Evolutionary conservation across 1,140 invertebrate genomes (phyloP), one percentile per base, ranked within the genome.

Genomic region (Hycleus cichorii): DNA sequence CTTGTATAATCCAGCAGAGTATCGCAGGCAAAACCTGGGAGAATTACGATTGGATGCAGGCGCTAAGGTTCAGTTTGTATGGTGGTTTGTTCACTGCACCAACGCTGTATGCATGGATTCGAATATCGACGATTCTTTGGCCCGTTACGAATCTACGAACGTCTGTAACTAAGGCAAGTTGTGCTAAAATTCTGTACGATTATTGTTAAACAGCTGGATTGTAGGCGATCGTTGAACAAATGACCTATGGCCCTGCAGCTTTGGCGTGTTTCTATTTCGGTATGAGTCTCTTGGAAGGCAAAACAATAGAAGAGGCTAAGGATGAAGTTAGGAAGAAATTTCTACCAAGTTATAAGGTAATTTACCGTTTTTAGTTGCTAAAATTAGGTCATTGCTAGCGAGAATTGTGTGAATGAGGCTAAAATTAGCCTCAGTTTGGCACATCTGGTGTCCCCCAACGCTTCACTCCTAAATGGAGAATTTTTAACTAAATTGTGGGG

Each of bases 191-290:
- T 6, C 38, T n/a, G n/a, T 39, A 12, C 10, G 11, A 39, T 2
- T 39, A 3, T 10, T 39, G 18, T 47, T 47, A 45, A 39, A 49
- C 26, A 46, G 5, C 42, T 47, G 62, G 58, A 64, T 75, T 80
- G 39, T 66, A 90, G 88, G 88, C 88, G 58, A 66, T 86, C 27
- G 78, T 90, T 40, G 90, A 93, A 76, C 90, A 91, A 77, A 74
- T 92, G 7, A 83, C 85, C 1, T 93, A 92, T 69, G 84, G 85
- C 12, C 90, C 90, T 57, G 80, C 85, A 63, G 89, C 89, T 47
- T 85, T 90, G 78, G 79, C 79, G 57, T 87, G 84, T 65, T 93
- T 92, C 68, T 91, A 89, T 69, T 86, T 89, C 76, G 82, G 83
- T 38, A 90, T 92, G 81, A 89, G 81, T 70, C 65, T 91, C 32